phyloP scores from a whole-genome alignment of 2,888 invertebrate genomes.

The Augiades crinisus region DNA sequence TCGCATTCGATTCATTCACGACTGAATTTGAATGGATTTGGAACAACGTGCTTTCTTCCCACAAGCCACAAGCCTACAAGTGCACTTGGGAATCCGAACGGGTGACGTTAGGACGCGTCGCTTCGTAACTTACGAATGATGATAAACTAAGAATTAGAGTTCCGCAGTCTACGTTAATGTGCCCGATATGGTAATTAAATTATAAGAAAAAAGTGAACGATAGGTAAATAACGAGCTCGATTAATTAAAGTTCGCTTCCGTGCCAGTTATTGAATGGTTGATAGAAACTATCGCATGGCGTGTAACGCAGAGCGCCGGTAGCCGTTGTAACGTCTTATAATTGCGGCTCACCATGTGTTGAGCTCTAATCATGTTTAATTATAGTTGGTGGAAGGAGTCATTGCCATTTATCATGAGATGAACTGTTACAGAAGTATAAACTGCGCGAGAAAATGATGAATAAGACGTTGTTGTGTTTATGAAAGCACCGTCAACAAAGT shows the following conservation, averaged over 20 bases:
- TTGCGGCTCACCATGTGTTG: constrained; percentile 74
- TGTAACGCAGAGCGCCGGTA: constrained; percentile 62
- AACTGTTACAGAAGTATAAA: constrained; percentile 75
- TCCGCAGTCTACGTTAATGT: background rate
- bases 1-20: constrained; percentile 79
- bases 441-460: constrained; percentile 60
- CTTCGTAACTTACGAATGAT: constrained; percentile 6
- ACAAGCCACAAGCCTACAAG: constrained; percentile 30
- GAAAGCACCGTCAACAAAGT: constrained; percentile 34
- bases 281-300: constrained; percentile 66
- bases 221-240: constrained; percentile 46
- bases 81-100: constrained; percentile 48
- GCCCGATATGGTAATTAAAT: constrained; percentile 35
- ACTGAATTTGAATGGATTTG: constrained; percentile 74
- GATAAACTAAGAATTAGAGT: background rate
- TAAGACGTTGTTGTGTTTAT: constrained; percentile 41
- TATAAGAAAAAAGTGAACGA: constrained; percentile 39
- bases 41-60: constrained; percentile 53
- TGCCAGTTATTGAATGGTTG: constrained; percentile 65
- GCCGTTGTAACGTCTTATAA: constrained; percentile 75
- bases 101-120: constrained; percentile 51
- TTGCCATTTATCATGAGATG: constrained; percentile 78
- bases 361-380: constrained; percentile 79
- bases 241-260: constrained; percentile 65
- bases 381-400: constrained; percentile 69